Conservation (phyloP, 1,140 invertebrate genomes). For the Megalopta genalis region DNA sequence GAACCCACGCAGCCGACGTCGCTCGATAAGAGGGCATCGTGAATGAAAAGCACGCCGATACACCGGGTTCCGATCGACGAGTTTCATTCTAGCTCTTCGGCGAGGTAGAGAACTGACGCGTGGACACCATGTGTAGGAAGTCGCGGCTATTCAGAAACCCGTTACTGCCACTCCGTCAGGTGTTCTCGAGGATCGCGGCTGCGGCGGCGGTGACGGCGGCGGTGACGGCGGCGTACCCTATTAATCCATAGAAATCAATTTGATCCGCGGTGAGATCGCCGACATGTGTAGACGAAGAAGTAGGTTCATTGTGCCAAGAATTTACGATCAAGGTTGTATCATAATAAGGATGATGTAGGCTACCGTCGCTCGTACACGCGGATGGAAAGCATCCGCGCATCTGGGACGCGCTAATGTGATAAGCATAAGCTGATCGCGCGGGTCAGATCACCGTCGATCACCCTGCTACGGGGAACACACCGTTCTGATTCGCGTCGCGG, state of each 20-base stretch:
- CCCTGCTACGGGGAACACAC: not conserved
- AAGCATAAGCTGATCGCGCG: constrained; percentile 1
- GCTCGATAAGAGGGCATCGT: constrained; percentile 46
- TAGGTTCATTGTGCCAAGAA: constrained; percentile 20
- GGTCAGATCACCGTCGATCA: not conserved
- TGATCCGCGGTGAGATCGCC: not conserved
- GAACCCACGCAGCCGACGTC: constrained; percentile 13
- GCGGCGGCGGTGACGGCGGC: not conserved
- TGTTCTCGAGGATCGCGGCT: not conserved
- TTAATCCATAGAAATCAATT: constrained; percentile 39
- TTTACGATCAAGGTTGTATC: constrained; percentile 27
- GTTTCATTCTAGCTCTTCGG: constrained; percentile 66
- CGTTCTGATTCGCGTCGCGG: too few relatives aligned
- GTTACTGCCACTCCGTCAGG: constrained; percentile 1
- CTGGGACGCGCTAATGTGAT: constrained; percentile 32
- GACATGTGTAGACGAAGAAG: constrained; percentile 16
- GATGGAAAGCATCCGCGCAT: constrained; percentile 30
- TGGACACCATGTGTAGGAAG: constrained; percentile 56
- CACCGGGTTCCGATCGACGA: constrained; percentile 57
- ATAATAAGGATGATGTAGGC: constrained; percentile 14
- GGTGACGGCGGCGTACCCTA: not conserved
- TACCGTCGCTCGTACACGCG: constrained; percentile 9
- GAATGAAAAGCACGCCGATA: constrained; percentile 51
- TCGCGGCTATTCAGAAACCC: not conserved
- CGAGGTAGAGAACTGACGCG: constrained; percentile 64